Percentiles rank a stretch among this genome's conserved stretches.
Evolutionary conservation across 2,888 invertebrate genomes (phyloP).

Genomic region (Laothoe populi): DNA sequence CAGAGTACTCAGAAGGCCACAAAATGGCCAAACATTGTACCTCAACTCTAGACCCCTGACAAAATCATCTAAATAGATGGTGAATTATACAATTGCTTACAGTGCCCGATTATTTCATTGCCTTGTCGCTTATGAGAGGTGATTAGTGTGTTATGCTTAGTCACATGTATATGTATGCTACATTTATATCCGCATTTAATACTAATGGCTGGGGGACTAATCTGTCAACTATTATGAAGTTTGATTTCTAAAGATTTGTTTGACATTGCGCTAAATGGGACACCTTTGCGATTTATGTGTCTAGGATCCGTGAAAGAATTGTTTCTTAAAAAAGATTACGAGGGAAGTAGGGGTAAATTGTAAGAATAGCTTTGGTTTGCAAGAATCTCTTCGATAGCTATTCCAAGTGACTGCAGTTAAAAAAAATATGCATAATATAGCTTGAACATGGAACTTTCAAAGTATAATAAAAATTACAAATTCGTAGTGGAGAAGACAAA

Average conservation of each 20-base stretch:
- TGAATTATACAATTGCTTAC: background rate
- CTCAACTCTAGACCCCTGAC: too few relatives aligned
- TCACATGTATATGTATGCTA: constrained; percentile 3
- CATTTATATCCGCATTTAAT: constrained; percentile 36
- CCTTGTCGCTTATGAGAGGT: constrained; percentile 13
- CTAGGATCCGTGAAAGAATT: background rate
- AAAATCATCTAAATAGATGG: constrained; percentile 10
- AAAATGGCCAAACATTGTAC: too few relatives aligned
- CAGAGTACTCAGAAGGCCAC: too few relatives aligned
- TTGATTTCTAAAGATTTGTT: constrained; percentile 34
- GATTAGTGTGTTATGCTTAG: constrained; percentile 22
- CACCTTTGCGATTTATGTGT: constrained; percentile 27
- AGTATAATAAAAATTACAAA: too few relatives aligned
- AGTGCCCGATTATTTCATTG: constrained; percentile 5
- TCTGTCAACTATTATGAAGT: constrained; percentile 38
- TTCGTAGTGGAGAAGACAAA: too few relatives aligned
- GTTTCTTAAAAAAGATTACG: too few relatives aligned
- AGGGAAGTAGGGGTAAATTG: too few relatives aligned
- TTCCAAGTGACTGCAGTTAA: too few relatives aligned
- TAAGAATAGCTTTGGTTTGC: too few relatives aligned
- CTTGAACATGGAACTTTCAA: too few relatives aligned
- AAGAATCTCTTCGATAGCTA: too few relatives aligned
- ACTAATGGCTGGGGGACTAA: constrained; percentile 35
- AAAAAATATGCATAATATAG: too few relatives aligned
- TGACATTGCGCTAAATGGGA: constrained; percentile 33